These are phyloP conservation scores for Trochalopteron elliotii DNA, from an alignment of 2,113 vertebrate genomes.

Conservation along the genomic window DNA sequence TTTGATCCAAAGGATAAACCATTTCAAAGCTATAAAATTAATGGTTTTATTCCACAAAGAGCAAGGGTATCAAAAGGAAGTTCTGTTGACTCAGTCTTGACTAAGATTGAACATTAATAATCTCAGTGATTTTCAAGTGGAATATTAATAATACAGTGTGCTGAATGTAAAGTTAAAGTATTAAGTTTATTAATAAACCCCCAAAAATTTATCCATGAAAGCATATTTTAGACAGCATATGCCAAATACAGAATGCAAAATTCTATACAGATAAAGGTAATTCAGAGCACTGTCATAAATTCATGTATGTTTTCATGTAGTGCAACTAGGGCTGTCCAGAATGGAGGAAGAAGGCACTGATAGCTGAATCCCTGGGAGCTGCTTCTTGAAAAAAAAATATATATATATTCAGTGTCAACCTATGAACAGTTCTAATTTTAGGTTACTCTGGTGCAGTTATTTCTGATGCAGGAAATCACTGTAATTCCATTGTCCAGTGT, in stretches of 20 bases:
- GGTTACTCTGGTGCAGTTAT: not conserved
- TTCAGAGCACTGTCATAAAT: not conserved
- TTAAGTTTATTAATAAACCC: not conserved
- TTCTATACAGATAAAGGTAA: not conserved
- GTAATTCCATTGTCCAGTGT: not conserved
- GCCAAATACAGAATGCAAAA: not conserved
- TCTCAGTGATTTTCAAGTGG: not conserved
- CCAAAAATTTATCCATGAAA: not conserved
- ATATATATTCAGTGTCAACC: not conserved
- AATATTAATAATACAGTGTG: not conserved
- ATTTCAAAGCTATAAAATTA: not conserved
- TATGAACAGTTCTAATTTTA: not conserved
- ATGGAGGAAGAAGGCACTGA: not conserved
- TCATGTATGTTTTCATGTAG: not conserved
- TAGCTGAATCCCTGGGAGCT: not conserved
- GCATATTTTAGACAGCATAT: not conserved
- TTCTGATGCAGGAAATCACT: not conserved
- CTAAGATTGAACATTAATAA: not conserved
- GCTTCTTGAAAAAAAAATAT: not conserved
- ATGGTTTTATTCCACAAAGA: not conserved
- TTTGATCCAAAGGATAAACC: not conserved
- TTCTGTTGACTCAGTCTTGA: not conserved
- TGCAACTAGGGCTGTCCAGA: not conserved
- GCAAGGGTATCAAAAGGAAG: not conserved
- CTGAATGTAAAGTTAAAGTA: not conserved